Evolutionary conservation across 1,140 invertebrate genomes (phyloP).

Genomic region (Cheumatopsyche charites): DNA sequence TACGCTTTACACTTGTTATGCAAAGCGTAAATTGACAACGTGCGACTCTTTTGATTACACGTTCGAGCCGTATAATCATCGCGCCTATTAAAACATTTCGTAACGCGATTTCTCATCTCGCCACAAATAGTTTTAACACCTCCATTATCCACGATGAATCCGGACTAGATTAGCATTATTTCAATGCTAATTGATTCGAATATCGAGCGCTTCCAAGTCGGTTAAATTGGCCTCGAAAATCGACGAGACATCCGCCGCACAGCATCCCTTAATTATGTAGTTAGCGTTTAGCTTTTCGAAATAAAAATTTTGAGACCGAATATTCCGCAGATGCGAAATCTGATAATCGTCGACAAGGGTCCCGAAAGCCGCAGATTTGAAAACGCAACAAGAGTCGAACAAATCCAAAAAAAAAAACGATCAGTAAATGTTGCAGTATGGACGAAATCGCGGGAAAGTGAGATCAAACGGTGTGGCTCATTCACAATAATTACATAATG

Average conservation of each 20-base stretch:
- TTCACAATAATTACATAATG: slow-evolving; percentile 41
- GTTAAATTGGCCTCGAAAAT: neutral
- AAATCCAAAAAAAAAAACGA: neutral
- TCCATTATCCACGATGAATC: neutral
- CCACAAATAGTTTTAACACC: too few relatives aligned
- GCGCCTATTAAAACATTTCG: too few relatives aligned
- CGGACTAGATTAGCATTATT: neutral
- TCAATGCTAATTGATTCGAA: slow-evolving; percentile 13
- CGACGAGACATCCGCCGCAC: slow-evolving; percentile 9
- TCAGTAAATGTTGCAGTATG: neutral
- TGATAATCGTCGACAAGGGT: slow-evolving; percentile 22
- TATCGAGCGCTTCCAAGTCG: neutral
- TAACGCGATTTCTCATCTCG: too few relatives aligned
- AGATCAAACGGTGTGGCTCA: slow-evolving; percentile 31
- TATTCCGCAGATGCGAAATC: neutral
- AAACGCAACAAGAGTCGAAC: neutral
- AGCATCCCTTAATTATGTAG: slow-evolving; percentile 17
- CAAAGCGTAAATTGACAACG: too few relatives aligned
- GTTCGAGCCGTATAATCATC: too few relatives aligned
- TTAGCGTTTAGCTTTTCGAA: slow-evolving; percentile 4
- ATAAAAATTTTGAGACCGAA: neutral
- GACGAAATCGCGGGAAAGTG: slow-evolving; percentile 32
- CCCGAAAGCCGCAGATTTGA: slow-evolving; percentile 29
- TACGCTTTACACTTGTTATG: too few relatives aligned
- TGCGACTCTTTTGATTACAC: too few relatives aligned